These are phyloP conservation scores for Pseudomugil tenellus DNA, from an alignment of 2,797 vertebrate species.

Conservation along the genomic window DNA sequence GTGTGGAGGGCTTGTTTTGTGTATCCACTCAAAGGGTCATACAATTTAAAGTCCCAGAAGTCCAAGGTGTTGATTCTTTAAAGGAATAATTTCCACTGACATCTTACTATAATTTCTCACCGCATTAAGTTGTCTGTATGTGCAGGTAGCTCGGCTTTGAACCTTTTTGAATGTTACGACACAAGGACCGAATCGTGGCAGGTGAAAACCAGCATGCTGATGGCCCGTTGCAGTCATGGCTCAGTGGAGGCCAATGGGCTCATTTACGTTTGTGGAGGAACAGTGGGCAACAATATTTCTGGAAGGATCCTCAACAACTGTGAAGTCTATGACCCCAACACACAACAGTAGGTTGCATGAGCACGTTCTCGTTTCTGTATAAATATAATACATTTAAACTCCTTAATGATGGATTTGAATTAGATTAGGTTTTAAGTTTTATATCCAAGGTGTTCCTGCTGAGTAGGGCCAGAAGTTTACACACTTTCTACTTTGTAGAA, in stretches of 20 bases:
- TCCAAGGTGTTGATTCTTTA: not conserved
- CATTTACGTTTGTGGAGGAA: constrained; percentile 97
- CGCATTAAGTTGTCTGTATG: constrained; percentile 22
- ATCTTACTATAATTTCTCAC: not conserved
- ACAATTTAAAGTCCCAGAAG: not conserved
- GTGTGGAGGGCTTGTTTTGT: not conserved
- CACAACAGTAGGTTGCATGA: constrained; percentile 87
- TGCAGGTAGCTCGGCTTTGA: constrained; percentile 92
- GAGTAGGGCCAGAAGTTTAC: not conserved
- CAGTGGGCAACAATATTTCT: constrained; percentile 95
- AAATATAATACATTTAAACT: too few relatives aligned
- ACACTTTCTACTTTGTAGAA: not conserved
- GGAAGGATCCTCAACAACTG: constrained; percentile 94
- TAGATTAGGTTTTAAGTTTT: too few relatives aligned
- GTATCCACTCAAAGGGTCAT: not conserved
- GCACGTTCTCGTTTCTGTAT: too few relatives aligned
- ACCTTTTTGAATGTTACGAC: constrained; percentile 97
- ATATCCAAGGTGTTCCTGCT: not conserved
- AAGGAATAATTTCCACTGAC: too few relatives aligned
- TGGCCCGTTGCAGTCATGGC: constrained; percentile 95
- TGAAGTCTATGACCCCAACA: constrained; percentile 94
- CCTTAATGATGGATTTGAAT: too few relatives aligned
- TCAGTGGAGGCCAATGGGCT: constrained; percentile 93
- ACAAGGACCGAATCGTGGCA: constrained; percentile 96
- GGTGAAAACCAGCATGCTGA: constrained; percentile 94